Base-by-base conservation (phyloP, 2,888 invertebrate species). In the Autographa gamma region DNA sequence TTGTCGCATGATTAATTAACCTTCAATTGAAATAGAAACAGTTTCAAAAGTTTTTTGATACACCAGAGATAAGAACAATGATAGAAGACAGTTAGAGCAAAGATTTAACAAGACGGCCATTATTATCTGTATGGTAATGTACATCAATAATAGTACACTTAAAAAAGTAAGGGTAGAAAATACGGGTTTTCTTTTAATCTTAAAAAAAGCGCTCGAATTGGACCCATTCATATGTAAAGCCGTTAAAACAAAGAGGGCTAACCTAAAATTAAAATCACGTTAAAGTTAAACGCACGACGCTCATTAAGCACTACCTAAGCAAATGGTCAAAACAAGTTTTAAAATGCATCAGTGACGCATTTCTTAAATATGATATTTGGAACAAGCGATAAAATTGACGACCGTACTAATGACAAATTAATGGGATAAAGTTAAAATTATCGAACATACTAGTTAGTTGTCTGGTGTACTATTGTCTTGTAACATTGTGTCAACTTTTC, bases 321-420 rank as follows among this genome's bases (percentile, higher is more conserved):
- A 73, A 76, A 76, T 66, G 60, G 63, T 72, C 82, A 82, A 82
- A 85, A 56, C 54, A 56, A 80, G 76, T 85, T 86, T 78, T 76
- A 82, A 87, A 88, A 90, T 88, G 86, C 87, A 88, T 87, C 86
- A 83, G 85, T 90, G 91, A 93, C 92, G 92, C 88, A 90, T 86
- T 90, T 85, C 81, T 84, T 86, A 89, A 90, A 88, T 86, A 87
- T 82, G 80, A 56, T 88, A 93, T 93, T 93, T 91, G 70, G 93
- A 91, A 82, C 93, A 88, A 81, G 68, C 77, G 91, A 91, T 92
- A 91, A 91, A 83, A 86, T 86, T 81, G 80, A 78, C 79, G 81
- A 75, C 77, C 65, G 77, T 66, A 75, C 76, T 95, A 94, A 95
- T 91, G 92, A 91, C 82, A 89, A 90, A 92, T 93, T 92, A 93